Conservation (phyloP, 2,113 vertebrate species). For the Leptocoma aspasia region DNA sequence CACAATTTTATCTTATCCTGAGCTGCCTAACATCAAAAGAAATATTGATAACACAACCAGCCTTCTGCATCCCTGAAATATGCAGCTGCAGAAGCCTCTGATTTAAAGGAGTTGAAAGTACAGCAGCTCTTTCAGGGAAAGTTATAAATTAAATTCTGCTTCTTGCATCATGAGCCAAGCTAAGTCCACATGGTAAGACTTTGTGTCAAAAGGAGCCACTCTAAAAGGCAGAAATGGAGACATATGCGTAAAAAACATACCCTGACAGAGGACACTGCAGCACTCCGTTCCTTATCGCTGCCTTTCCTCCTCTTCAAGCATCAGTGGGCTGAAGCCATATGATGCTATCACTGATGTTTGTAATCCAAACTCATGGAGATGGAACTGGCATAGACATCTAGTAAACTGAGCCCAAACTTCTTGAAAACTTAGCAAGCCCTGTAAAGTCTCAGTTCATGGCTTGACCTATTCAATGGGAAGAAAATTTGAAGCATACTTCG, state of each 20-base stretch:
- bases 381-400: background rate
- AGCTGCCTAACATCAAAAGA: slow-evolving; percentile 45
- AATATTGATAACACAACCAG: slow-evolving; percentile 43
- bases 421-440: background rate
- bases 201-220: background rate
- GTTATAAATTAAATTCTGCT: background rate
- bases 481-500: background rate
- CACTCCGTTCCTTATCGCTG: background rate
- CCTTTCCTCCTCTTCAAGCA: background rate
- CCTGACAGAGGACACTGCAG: background rate
- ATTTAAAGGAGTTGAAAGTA: background rate
- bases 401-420: background rate
- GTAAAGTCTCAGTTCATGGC: background rate
- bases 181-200: background rate
- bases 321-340: background rate
- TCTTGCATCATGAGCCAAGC: background rate
- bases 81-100: background rate
- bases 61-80: slow-evolving; percentile 3
- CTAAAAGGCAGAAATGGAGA: background rate
- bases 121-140: background rate
- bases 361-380: background rate
- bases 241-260: background rate
- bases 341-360: background rate
- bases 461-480: background rate
- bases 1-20: slow-evolving; percentile 48